These are phyloP conservation scores for Miichthys miiuy DNA, from an alignment of 2,797 vertebrate species.

Conservation along the genomic window DNA sequence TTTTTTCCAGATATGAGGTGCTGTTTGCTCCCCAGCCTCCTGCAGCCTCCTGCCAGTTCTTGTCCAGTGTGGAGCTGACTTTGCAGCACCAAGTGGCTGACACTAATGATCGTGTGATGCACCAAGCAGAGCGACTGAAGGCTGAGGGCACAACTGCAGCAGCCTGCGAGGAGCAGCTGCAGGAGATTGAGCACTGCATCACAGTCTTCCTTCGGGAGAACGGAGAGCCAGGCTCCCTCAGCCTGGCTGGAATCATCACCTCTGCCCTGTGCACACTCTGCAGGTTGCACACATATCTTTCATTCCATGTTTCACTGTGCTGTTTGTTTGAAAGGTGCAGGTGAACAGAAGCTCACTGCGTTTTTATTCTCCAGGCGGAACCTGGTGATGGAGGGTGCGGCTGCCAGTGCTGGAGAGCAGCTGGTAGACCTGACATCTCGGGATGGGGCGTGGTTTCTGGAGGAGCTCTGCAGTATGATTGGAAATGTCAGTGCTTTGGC, in stretches of 20 bases:
- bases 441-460: conserved; percentile 97
- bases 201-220: conserved; percentile 95
- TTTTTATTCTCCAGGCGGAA: conserved; percentile 85
- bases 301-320: not conserved
- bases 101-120: conserved; percentile 90
- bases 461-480: conserved; percentile 98
- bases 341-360: not conserved
- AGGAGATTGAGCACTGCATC: conserved; percentile 98
- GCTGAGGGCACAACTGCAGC: conserved; percentile 91
- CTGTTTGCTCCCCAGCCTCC: conserved; percentile 93
- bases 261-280: conserved; percentile 95
- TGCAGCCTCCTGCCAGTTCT: conserved; percentile 89
- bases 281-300: conserved; percentile 80
- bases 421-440: conserved; percentile 95
- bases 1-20: conserved; percentile 89
- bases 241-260: conserved; percentile 93
- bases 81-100: conserved; percentile 94
- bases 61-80: conserved; percentile 92
- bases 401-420: conserved; percentile 95
- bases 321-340: not conserved
- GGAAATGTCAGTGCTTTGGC: conserved; percentile 93
- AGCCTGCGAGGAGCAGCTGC: conserved; percentile 95
- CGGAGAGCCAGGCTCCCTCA: conserved; percentile 92
- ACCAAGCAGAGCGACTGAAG: conserved; percentile 94
- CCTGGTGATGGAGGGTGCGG: conserved; percentile 97